Percentiles rank a stretch among this genome's conserved stretches.
Evolutionary conservation across 2,797 vertebrate genomes (phyloP).

Genomic region (Leucoraja ocellata): DNA sequence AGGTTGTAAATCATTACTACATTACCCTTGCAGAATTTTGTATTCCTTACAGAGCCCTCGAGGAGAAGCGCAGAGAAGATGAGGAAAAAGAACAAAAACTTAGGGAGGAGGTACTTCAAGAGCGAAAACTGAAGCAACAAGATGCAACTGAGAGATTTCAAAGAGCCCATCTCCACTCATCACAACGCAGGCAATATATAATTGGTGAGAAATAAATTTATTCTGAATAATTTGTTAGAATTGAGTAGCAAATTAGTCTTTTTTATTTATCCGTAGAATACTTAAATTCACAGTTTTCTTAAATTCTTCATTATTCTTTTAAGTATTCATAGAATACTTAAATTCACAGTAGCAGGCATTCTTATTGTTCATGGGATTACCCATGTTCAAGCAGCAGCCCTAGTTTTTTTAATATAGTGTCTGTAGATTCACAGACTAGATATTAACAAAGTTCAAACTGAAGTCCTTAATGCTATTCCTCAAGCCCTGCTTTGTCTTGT

Average conservation of each 20-base stretch:
- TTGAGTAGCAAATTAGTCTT: not conserved
- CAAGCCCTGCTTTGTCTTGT: not conserved
- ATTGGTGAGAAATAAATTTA: conserved; percentile 57
- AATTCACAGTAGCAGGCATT: not conserved
- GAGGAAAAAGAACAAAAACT: conserved; percentile 69
- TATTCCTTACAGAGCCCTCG: conserved; percentile 64
- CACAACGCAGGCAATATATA: conserved; percentile 56
- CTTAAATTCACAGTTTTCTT: not conserved
- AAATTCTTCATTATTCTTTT: not conserved
- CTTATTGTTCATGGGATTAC: not conserved
- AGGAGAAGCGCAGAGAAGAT: conserved; percentile 68
- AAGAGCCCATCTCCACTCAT: conserved; percentile 63
- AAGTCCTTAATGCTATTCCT: not conserved
- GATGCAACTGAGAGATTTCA: conserved; percentile 82
- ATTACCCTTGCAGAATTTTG: not conserved
- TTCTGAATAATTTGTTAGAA: conserved; percentile 33
- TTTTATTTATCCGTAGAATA: not conserved
- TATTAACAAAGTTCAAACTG: no score
- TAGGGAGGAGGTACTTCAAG: conserved; percentile 71
- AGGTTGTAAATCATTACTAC: conserved; percentile 15
- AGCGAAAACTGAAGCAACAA: conserved; percentile 70
- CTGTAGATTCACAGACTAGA: not conserved
- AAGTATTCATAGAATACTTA: not conserved
- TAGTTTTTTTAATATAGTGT: not conserved
- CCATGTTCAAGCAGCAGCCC: not conserved